A percentile compares a stretch with the other conserved stretches of the same genome.
Evolutionary conservation across 2,113 vertebrate species (phyloP).

Genomic region (Strigops habroptila): DNA sequence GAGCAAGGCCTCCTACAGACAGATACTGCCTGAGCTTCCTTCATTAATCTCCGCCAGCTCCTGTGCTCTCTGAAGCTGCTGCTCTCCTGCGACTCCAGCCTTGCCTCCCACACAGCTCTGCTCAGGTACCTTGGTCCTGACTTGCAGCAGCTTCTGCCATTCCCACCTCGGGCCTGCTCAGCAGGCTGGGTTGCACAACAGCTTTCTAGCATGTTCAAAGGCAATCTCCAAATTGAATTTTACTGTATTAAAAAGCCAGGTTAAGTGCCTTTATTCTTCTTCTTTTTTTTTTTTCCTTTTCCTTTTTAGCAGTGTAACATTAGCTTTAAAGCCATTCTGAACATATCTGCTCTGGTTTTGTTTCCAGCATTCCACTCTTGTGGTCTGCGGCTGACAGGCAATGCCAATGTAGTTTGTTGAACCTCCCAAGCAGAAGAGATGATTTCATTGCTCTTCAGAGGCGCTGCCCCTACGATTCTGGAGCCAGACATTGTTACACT

Average conservation of each 20-base stretch:
- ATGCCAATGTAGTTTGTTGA: neutral
- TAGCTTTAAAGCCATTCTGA: neutral
- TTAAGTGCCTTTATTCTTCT: neutral
- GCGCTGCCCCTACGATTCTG: neutral
- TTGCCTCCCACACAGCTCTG: neutral
- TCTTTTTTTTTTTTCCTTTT: too few relatives aligned
- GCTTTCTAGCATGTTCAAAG: neutral
- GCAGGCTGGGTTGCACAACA: neutral
- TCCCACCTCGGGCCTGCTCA: neutral
- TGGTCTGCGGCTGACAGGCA: neutral
- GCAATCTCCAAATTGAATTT: neutral
- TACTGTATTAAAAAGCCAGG: neutral
- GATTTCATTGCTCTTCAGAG: constrained; percentile 11
- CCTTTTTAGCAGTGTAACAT: neutral
- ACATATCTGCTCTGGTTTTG: neutral
- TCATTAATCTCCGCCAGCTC: neutral
- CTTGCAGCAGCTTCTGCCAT: constrained; percentile 24
- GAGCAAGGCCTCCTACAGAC: neutral
- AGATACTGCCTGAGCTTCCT: neutral
- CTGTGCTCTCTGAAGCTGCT: neutral
- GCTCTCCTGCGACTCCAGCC: neutral
- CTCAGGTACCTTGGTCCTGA: neutral
- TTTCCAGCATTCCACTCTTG: constrained; percentile 2
- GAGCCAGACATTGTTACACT: constrained; percentile 37
- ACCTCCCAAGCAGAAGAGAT: constrained; percentile 42